Percentiles rank a stretch among this genome's conserved stretches.
Evolutionary conservation across 2,113 vertebrate genomes (phyloP).

Genomic region (Neofelis nebulosa): DNA sequence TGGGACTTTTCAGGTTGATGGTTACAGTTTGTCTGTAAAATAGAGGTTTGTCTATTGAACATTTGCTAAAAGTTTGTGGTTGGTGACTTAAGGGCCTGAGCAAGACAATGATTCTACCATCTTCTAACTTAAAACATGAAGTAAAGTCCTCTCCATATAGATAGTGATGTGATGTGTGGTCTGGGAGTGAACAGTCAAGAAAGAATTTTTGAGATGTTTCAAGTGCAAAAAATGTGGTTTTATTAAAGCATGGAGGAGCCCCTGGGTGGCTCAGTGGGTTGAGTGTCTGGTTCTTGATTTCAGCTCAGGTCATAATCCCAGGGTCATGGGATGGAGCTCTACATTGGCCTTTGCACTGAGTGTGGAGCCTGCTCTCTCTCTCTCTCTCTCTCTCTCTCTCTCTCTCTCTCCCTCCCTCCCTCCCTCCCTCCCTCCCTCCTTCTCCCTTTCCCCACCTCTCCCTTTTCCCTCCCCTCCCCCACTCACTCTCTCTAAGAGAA

Average conservation of each 20-base stretch:
- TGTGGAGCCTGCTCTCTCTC: too few relatives aligned
- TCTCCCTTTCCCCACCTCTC: too few relatives aligned
- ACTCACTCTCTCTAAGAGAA: too few relatives aligned
- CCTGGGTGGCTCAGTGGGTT: too few relatives aligned
- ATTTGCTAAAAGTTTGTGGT: background rate
- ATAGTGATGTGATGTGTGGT: background rate
- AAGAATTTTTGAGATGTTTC: background rate
- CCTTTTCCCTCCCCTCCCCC: too few relatives aligned
- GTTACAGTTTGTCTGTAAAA: background rate
- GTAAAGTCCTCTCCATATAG: background rate
- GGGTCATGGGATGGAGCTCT: too few relatives aligned
- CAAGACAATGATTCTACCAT: background rate
- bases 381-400: too few relatives aligned
- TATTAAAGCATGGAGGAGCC: background rate
- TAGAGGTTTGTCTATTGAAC: background rate
- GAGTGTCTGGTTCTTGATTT: too few relatives aligned
- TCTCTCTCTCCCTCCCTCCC: too few relatives aligned
- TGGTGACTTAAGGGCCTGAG: background rate
- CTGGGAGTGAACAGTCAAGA: background rate
- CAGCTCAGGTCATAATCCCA: too few relatives aligned
- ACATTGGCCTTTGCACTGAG: too few relatives aligned
- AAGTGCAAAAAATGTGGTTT: background rate
- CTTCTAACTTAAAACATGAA: background rate
- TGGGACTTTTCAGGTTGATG: background rate
- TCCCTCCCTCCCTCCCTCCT: too few relatives aligned